phyloP scores from a whole-genome alignment of 2,888 invertebrate genomes.

The Lasioglossum morio region DNA sequence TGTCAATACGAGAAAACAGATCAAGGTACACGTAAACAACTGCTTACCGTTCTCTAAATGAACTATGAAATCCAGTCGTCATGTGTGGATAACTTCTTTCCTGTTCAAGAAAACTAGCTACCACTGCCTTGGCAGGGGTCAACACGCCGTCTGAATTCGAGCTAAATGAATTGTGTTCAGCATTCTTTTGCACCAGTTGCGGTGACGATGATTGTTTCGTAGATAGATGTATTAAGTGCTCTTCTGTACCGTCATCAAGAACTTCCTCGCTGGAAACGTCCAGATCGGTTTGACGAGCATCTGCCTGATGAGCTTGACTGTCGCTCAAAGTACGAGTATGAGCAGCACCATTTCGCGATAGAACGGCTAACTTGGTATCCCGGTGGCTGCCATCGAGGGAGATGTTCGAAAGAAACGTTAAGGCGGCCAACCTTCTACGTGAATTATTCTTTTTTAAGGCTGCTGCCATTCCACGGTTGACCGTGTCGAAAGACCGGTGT shows the following conservation, averaged over 20 bases:
- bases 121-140: conserved; percentile 87
- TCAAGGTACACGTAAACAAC: not conserved
- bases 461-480: conserved; percentile 85
- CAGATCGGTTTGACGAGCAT: conserved; percentile 64
- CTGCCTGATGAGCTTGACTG: conserved; percentile 63
- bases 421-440: conserved; percentile 94
- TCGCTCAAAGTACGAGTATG: conserved; percentile 73
- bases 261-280: conserved; percentile 78
- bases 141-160: conserved; percentile 91
- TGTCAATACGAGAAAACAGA: not conserved
- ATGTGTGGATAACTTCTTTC: conserved; percentile 76
- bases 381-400: conserved; percentile 96
- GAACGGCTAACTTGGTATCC: conserved; percentile 88
- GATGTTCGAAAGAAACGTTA: conserved; percentile 97
- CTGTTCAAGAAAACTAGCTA: conserved; percentile 79
- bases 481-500: conserved; percentile 50
- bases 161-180: conserved; percentile 87
- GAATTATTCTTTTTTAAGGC: conserved; percentile 88
- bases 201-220: conserved; percentile 58
- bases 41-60: conserved; percentile 82
- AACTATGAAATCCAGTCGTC: conserved; percentile 74
- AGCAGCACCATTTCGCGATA: conserved; percentile 80
- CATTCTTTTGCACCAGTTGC: conserved; percentile 61
- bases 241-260: conserved; percentile 78
- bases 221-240: conserved; percentile 53